Conservation (phyloP, 2,888 invertebrate genomes). For the Harpagoxenus sublaevis region DNA sequence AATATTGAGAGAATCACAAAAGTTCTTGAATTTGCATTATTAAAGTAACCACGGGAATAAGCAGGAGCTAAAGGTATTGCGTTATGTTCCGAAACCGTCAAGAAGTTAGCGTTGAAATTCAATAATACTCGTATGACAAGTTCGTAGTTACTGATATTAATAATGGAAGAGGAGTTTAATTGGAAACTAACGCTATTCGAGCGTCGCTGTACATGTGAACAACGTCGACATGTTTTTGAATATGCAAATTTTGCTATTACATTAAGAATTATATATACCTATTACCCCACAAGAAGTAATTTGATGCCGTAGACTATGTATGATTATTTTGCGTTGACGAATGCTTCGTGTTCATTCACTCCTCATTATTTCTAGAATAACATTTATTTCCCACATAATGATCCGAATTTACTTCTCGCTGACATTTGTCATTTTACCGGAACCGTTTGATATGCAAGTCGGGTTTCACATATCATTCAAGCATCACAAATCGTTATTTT, state of each 20-base stretch:
- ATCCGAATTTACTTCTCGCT: background rate
- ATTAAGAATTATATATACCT: slow-evolving; percentile 6
- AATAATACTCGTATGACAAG: slow-evolving; percentile 50
- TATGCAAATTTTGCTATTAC: slow-evolving; percentile 19
- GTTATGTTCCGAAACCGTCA: slow-evolving; percentile 33
- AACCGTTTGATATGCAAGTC: background rate
- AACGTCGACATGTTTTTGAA: slow-evolving; percentile 32
- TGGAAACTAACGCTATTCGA: slow-evolving; percentile 37
- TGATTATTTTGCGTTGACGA: slow-evolving; percentile 5
- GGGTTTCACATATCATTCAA: background rate
- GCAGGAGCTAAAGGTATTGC: slow-evolving; percentile 25
- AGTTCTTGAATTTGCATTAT: slow-evolving; percentile 16
- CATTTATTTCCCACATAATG: slow-evolving; percentile 10
- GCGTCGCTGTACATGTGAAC: slow-evolving; percentile 12
- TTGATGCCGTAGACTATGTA: background rate
- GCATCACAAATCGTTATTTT: background rate
- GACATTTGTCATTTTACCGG: background rate
- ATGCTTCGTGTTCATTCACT: slow-evolving; percentile 1
- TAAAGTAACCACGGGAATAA: slow-evolving; percentile 4
- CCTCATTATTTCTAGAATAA: slow-evolving; percentile 15
- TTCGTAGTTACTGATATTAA: slow-evolving; percentile 52
- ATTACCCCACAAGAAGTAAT: background rate
- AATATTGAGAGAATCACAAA: background rate
- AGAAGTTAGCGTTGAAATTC: slow-evolving; percentile 51
- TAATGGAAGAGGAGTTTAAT: slow-evolving; percentile 50